These are phyloP conservation scores for Alauda arvensis DNA, from an alignment of 2,797 vertebrate species.

Conservation along the genomic window DNA sequence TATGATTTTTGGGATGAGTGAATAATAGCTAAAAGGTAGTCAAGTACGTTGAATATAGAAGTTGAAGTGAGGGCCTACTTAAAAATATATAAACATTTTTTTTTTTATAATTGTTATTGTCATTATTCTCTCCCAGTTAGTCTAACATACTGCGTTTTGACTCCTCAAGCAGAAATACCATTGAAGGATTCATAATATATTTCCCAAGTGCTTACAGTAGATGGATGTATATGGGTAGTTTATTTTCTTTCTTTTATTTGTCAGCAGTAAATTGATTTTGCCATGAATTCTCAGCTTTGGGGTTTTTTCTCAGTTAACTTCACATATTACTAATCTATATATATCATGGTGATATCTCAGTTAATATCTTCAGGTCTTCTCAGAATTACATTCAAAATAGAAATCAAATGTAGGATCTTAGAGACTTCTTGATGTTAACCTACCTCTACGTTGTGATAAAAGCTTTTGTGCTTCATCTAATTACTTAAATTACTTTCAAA, in stretches of 20 bases:
- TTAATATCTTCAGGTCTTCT: background rate
- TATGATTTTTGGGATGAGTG: background rate
- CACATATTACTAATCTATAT: background rate
- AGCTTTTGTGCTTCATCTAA: background rate
- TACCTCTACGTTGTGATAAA: background rate
- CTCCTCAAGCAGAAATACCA: background rate
- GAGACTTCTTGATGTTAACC: background rate
- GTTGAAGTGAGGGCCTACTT: background rate
- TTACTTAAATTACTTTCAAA: background rate
- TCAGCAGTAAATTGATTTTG: background rate
- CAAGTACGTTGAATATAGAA: background rate
- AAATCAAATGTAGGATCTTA: background rate
- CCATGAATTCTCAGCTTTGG: background rate
- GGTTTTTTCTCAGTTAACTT: background rate
- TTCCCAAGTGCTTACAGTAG: background rate
- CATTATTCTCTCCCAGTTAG: background rate
- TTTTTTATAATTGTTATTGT: background rate
- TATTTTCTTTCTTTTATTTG: background rate
- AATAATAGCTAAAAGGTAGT: background rate
- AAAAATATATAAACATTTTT: background rate
- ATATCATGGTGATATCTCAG: background rate
- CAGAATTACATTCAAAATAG: background rate
- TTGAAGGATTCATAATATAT: background rate
- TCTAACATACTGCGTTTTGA: background rate
- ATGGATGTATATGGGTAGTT: background rate